Percentiles rank a stretch among this genome's conserved stretches.
phyloP scores from a whole-genome alignment of 2,797 vertebrate genomes.

The Momotus momota region DNA sequence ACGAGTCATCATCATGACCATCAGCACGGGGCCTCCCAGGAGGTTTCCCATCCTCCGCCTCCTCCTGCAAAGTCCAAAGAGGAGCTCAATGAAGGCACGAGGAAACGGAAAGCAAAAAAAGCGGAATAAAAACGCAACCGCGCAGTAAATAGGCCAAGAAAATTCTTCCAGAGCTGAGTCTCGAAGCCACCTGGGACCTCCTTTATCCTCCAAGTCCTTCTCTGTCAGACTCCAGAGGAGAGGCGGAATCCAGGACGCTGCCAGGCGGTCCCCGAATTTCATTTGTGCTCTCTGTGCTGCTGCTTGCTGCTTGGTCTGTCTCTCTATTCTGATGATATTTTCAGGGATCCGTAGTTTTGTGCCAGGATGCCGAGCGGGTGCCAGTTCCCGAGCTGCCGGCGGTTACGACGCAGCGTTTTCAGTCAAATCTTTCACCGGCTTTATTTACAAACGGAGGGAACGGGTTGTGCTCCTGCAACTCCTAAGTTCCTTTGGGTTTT shows the following conservation, averaged over 20 bases:
- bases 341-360: slow-evolving; percentile 26
- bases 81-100: slow-evolving; percentile 91
- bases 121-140: slow-evolving; percentile 83
- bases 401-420: neutral
- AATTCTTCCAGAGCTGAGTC: slow-evolving; percentile 37
- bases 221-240: neutral
- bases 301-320: slow-evolving; percentile 34
- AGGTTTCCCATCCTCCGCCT: slow-evolving; percentile 71
- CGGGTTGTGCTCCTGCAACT: neutral
- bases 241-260: slow-evolving; percentile 41
- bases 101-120: slow-evolving; percentile 96
- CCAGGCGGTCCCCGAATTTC: slow-evolving; percentile 33
- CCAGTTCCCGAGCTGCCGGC: slow-evolving; percentile 1
- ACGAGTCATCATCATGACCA: slow-evolving; percentile 73
- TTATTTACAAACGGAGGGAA: neutral
- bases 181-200: slow-evolving; percentile 33
- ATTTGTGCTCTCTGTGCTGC: slow-evolving; percentile 35
- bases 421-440: neutral
- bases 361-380: slow-evolving; percentile 9
- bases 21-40: slow-evolving; percentile 77
- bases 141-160: neutral
- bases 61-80: slow-evolving; percentile 91
- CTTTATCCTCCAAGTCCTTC: neutral
- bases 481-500: neutral
- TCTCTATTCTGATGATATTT: slow-evolving; percentile 16